phyloP scores from a whole-genome alignment of 1,140 invertebrate genomes.

The Propsilocerus akamusi region DNA sequence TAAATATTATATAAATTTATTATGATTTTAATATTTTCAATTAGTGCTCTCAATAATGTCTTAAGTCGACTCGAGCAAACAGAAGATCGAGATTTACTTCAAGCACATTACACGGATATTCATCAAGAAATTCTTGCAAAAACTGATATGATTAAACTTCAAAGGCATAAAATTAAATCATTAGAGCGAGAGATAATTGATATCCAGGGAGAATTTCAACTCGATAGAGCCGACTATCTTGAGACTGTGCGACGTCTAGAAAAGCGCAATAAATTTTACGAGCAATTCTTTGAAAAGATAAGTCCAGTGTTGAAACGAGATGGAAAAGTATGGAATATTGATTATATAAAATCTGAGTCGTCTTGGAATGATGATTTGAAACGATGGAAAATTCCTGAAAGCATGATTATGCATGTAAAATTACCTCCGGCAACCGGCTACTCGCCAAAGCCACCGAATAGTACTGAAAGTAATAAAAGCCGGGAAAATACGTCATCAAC shows the following conservation, averaged over 20 bases:
- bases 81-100: slow-evolving; percentile 33
- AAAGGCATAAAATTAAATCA: slow-evolving; percentile 40
- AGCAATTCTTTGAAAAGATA: slow-evolving; percentile 50
- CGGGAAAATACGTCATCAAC: not conserved
- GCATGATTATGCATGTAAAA: slow-evolving; percentile 39
- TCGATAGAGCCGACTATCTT: slow-evolving; percentile 64
- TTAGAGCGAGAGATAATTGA: slow-evolving; percentile 58
- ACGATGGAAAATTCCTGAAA: slow-evolving; percentile 52
- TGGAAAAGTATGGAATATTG: slow-evolving; percentile 55
- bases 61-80: slow-evolving; percentile 51
- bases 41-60: slow-evolving; percentile 39
- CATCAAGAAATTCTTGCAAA: slow-evolving; percentile 56
- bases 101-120: slow-evolving; percentile 50
- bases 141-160: slow-evolving; percentile 47
- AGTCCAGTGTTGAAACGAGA: slow-evolving; percentile 51
- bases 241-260: slow-evolving; percentile 68
- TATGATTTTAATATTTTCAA: slow-evolving; percentile 5
- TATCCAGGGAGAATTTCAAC: slow-evolving; percentile 68
- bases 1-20: not conserved
- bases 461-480: not conserved
- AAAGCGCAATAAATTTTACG: slow-evolving; percentile 45
- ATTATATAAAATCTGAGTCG: slow-evolving; percentile 45
- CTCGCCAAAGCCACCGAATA: not conserved
- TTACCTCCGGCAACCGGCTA: slow-evolving; percentile 36
- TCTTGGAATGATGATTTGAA: slow-evolving; percentile 59